Conservation (phyloP, 1,140 invertebrate species). For the Sinella curviseta region DNA sequence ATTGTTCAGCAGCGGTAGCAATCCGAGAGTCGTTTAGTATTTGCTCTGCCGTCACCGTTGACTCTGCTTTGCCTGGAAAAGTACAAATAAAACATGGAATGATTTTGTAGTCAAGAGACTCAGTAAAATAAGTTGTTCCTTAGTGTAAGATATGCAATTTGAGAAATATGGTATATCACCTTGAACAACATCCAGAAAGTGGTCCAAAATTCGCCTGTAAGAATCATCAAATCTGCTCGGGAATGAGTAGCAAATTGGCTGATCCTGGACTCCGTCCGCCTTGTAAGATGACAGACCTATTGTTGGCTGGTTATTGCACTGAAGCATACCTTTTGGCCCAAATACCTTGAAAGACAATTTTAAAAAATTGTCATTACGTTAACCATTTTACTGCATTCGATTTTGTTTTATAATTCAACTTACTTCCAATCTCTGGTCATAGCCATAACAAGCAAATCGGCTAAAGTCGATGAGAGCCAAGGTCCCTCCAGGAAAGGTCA, state of each 20-base stretch:
- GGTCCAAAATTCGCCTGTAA: conserved; percentile 65
- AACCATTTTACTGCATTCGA: too few relatives aligned
- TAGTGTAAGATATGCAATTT: too few relatives aligned
- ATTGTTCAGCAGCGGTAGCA: conserved; percentile 61
- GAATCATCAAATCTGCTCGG: conserved; percentile 63
- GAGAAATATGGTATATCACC: too few relatives aligned
- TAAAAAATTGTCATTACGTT: too few relatives aligned
- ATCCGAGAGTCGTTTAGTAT: conserved; percentile 62
- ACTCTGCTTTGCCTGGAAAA: conserved; percentile 55
- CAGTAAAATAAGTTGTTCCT: conserved; percentile 7
- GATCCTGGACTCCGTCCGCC: conserved; percentile 52
- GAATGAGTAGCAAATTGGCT: conserved; percentile 66
- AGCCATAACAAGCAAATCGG: conserved; percentile 66
- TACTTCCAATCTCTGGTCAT: conserved; percentile 71
- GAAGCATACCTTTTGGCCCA: conserved; percentile 63
- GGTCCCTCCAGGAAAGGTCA: conserved; percentile 66
- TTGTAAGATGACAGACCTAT: conserved; percentile 54
- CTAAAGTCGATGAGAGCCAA: conserved; percentile 67
- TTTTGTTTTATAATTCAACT: neutral
- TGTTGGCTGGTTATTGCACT: conserved; percentile 62
- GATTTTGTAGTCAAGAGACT: neutral
- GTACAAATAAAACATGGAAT: neutral
- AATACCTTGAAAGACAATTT: too few relatives aligned
- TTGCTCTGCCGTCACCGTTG: conserved; percentile 57
- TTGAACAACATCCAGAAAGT: conserved; percentile 66